Conservation (phyloP, 2,797 vertebrate genomes). For the Siniperca scherzeri region DNA sequence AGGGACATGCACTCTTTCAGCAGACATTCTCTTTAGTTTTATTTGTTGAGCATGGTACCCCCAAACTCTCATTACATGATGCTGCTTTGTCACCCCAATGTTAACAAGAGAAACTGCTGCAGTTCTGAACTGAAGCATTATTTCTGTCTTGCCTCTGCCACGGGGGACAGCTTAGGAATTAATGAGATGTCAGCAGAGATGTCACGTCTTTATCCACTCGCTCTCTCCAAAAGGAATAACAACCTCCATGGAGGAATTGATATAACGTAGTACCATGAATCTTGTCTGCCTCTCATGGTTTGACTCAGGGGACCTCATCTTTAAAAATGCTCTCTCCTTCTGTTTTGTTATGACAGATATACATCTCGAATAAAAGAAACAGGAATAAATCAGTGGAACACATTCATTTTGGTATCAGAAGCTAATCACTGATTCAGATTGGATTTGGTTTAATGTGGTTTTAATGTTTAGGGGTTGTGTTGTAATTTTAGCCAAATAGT, state of each 20-base stretch:
- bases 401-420: slow-evolving; percentile 9
- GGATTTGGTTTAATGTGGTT: slow-evolving; percentile 1
- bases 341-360: slow-evolving; percentile 52
- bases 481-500: neutral
- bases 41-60: slow-evolving; percentile 42
- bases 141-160: slow-evolving; percentile 62
- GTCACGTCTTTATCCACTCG: slow-evolving; percentile 77
- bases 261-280: slow-evolving; percentile 45
- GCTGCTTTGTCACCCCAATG: slow-evolving; percentile 54
- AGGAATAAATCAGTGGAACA: slow-evolving; percentile 12
- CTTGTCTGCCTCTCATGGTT: slow-evolving; percentile 51
- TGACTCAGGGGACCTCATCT: slow-evolving; percentile 39
- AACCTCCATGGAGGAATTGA: slow-evolving; percentile 39
- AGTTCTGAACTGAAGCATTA: slow-evolving; percentile 58
- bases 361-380: slow-evolving; percentile 28
- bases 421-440: neutral
- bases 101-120: slow-evolving; percentile 62
- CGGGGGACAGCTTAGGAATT: slow-evolving; percentile 75
- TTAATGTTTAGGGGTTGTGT: neutral
- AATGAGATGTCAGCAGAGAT: slow-evolving; percentile 78
- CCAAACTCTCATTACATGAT: slow-evolving; percentile 55
- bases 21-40: slow-evolving; percentile 16
- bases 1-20: slow-evolving; percentile 12
- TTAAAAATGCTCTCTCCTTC: slow-evolving; percentile 43
- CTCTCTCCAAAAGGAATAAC: slow-evolving; percentile 61